A percentile compares a stretch with the other conserved stretches of the same genome.
phyloP scores from a whole-genome alignment of 2,888 invertebrate species.

The Linnaemya vulpina region DNA sequence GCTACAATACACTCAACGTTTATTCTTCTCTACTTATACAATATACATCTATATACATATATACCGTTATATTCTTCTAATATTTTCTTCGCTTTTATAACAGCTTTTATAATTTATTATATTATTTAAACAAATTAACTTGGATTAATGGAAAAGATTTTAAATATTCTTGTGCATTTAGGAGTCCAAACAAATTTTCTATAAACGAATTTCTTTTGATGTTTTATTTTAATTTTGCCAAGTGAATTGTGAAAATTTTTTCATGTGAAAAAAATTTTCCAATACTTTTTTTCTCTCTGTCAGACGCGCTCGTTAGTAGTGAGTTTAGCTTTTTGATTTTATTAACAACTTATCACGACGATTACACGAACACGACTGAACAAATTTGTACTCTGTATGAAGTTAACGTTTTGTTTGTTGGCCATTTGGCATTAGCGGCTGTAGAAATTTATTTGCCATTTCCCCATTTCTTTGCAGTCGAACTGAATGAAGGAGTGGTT shows the following conservation, averaged over 20 bases:
- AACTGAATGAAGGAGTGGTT: conserved; percentile 64
- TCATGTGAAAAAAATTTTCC: conserved; percentile 70
- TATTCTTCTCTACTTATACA: conserved; percentile 65
- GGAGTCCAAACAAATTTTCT: conserved; percentile 30
- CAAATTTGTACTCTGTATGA: conserved; percentile 63
- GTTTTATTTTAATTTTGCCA: conserved; percentile 38
- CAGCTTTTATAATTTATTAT: conserved; percentile 54
- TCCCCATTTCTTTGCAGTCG: conserved; percentile 43
- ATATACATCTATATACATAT: conserved; percentile 57
- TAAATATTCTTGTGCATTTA: conserved; percentile 61
- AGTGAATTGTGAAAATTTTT: conserved; percentile 68
- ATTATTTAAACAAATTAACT: conserved; percentile 44
- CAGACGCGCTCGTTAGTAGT: conserved; percentile 73
- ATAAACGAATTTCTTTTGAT: conserved; percentile 21
- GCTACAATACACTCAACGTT: conserved; percentile 67
- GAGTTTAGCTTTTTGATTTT: conserved; percentile 67
- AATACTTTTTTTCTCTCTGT: conserved; percentile 67
- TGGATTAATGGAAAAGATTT: conserved; percentile 53
- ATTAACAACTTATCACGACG: conserved; percentile 78
- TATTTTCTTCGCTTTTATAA: conserved; percentile 63
- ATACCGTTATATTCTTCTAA: conserved; percentile 70
- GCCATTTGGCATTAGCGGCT: conserved; percentile 41
- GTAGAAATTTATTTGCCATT: conserved; percentile 35
- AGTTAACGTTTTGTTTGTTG: conserved; percentile 65
- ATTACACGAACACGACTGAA: conserved; percentile 80